A percentile compares a stretch with the other conserved stretches of the same genome.
phyloP scores from a whole-genome alignment of 2,888 invertebrate species.

The Lithophane ornitopus region DNA sequence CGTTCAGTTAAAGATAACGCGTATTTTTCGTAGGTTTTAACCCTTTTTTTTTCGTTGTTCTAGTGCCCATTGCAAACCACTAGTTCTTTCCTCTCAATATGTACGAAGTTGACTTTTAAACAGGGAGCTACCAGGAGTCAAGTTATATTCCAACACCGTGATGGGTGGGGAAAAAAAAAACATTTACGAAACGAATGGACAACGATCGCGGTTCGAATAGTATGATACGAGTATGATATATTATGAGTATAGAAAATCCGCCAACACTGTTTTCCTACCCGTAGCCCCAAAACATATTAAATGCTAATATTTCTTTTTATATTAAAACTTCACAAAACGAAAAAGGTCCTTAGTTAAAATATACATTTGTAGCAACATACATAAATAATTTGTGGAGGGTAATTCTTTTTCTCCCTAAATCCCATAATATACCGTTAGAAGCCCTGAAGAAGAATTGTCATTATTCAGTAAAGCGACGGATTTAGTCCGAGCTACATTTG shows the following conservation, averaged over 20 bases:
- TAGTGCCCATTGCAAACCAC: neutral
- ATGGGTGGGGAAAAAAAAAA: neutral
- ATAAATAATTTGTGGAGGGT: conserved; percentile 51
- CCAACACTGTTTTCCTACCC: neutral
- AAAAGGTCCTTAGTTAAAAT: conserved; percentile 7
- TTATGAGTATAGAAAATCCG: too few relatives aligned
- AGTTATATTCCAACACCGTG: too few relatives aligned
- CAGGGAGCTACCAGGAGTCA: too few relatives aligned
- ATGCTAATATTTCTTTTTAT: neutral
- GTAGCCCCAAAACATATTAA: neutral
- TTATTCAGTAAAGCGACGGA: conserved; percentile 41
- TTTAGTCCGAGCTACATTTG: conserved; percentile 15
- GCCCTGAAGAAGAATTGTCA: conserved; percentile 48
- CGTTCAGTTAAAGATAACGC: neutral
- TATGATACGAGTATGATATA: neutral
- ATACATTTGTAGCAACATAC: conserved; percentile 39
- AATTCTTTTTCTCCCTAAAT: conserved; percentile 52
- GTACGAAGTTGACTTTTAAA: neutral
- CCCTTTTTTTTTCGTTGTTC: neutral
- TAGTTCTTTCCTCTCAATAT: neutral
- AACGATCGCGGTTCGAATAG: neutral
- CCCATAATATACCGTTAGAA: conserved; percentile 51
- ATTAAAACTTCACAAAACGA: neutral
- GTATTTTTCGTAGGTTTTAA: neutral
- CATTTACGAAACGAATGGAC: neutral